Evolutionary conservation across 2,797 vertebrate species (phyloP), one percentile per base, ranked within the genome.

Genomic region (Onychomys torridus): DNA sequence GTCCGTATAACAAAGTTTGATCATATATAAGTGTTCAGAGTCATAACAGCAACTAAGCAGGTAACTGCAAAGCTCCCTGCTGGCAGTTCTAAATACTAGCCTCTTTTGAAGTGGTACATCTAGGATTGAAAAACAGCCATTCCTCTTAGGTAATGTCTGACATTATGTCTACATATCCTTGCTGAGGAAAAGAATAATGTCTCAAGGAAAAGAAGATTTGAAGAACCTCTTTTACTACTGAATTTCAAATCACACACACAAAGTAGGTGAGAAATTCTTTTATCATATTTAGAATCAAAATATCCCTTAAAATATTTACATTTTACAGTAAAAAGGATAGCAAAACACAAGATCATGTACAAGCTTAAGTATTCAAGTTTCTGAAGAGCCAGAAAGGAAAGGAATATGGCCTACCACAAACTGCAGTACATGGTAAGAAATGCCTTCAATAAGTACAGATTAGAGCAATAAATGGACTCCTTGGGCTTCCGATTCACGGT

Each of bases 291-390:
- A 98, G 98, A 99, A 99, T 99, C 98, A 99, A 99, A 99, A 99
- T 99, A 99, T 99, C 98, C 98, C 98, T 99, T 99, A 99, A 99
- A 99, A 99, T 99, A 99, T 99, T 98, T 99, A 99, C 99, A 99
- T 99, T 99, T 98, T 99, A 99, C 99, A 99, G 98, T 99, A 99
- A 98, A 99, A 99, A 99, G 98, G 98, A 99, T 99, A 99, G 98
- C 98, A 99, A 99, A 99, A 99, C 99, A 99, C 98, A 99, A 98
- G 98, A 98, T 98, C 98, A 99, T 99, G 98, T 99, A 99, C 99
- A 99, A 98, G 99, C 99, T 98, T 97, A 98, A 98, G 98, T 98
- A 98, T 99, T 99, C 98, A 99, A 99, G 98, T 99, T 98, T 98
- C 97, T 98, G 98, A 99, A 99, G 98, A 98, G 98, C 97, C 98